Conservation (phyloP, 2,797 vertebrate species). For the Picus viridis region DNA sequence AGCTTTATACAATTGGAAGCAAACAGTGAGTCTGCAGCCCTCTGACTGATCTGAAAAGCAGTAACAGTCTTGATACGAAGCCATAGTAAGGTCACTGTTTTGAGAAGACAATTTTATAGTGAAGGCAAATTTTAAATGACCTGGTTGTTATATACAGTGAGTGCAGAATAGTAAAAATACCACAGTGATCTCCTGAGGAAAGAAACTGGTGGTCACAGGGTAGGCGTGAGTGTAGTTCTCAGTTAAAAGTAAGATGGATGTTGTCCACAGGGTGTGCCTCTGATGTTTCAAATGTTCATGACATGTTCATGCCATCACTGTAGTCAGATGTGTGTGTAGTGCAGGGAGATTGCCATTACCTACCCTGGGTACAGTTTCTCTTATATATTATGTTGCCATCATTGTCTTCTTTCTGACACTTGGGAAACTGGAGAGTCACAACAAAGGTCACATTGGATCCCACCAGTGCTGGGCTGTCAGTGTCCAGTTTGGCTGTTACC, state of each 20-base stretch:
- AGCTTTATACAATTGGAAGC: neutral
- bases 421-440: conserved; percentile 87
- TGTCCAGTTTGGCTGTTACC: conserved; percentile 84
- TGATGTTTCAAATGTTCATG: neutral
- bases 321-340: rapidly evolving
- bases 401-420: conserved; percentile 87
- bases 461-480: conserved; percentile 89
- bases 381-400: conserved; percentile 85
- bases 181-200: neutral
- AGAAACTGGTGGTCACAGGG: neutral
- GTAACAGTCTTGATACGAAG: neutral
- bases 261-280: rapidly evolving
- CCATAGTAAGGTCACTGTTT: neutral
- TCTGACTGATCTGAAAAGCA: neutral
- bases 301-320: neutral
- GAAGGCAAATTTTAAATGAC: neutral
- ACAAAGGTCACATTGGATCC: conserved; percentile 88
- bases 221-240: neutral
- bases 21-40: neutral
- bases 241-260: neutral
- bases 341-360: neutral
- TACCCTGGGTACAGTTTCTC: conserved; percentile 86
- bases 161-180: neutral
- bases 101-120: neutral
- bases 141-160: rapidly evolving